Evolutionary conservation across 1,140 invertebrate genomes (phyloP), one percentile per base, ranked within the genome.

Genomic region (Chrysomallon squamiferum): DNA sequence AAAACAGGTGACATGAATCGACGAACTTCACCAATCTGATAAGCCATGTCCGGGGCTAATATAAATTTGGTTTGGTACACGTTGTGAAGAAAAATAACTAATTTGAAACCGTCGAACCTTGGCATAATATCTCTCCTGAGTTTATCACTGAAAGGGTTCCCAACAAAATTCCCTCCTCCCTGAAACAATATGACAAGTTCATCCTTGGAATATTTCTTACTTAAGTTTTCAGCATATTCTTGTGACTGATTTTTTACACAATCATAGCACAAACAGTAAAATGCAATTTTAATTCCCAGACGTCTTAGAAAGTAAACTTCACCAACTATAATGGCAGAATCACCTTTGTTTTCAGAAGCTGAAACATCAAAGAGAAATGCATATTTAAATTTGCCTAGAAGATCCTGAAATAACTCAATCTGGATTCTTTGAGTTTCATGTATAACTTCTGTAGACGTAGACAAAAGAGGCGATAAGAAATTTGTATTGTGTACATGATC

Each of bases 111-210:
- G 1, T 49, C 63, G 58, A 68, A 76, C 22, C 15, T 2, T 4
- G 58, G 57, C 7, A 71, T 7, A 6, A 59, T 59, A 25, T 32
- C 47, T 5, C 41, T 15, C 20, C 62, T 41, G 0, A 68, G 6
- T 2, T 13, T 1, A 13, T 71, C 66, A 1, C 43, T 35, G 5
- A n/a, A 1, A 1, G 45, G 15, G 30, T 74, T 65, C 0, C 71
- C 74, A 22, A 71, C 58, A 13, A 76, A 33, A 59, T 76, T 72
- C 3, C 74, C 74, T 2, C 65, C 74, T 32, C 74, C 74, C 9
- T 74, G 66, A 3, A 72, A 33, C 18, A 74, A 45, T 5, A 75
- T 49, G 6, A 69, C 56, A 0, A 68, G 38, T 20, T 72, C 61
- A 11, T 65, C 52, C 13, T 47, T 56, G 18, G 43, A 41, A 47